Evolutionary conservation across 2,797 vertebrate species (phyloP).

Genomic region (Poeciliopsis presidionis): DNA sequence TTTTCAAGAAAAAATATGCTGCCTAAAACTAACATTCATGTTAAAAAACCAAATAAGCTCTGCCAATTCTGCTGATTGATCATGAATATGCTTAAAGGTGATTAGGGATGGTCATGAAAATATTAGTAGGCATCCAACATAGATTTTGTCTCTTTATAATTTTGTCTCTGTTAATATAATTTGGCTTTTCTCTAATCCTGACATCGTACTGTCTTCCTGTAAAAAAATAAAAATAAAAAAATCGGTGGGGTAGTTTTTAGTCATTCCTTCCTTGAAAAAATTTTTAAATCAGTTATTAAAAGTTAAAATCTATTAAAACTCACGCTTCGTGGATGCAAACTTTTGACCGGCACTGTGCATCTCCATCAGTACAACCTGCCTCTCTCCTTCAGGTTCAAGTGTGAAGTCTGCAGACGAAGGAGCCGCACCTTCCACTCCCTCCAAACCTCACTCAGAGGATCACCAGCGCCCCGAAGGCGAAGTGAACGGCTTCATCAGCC

Average conservation of each 20-base stretch:
- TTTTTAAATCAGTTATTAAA: background rate
- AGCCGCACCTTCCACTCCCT: constrained; percentile 41
- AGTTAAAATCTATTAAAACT: background rate
- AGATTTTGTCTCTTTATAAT: background rate
- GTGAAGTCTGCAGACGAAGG: constrained; percentile 68
- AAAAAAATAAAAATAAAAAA: background rate
- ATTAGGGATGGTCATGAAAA: background rate
- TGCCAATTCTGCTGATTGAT: background rate
- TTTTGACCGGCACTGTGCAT: background rate
- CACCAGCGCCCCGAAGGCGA: constrained; percentile 39
- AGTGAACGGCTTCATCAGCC: constrained; percentile 59
- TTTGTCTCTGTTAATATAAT: background rate
- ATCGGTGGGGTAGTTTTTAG: background rate
- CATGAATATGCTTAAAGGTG: background rate
- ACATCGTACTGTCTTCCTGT: background rate
- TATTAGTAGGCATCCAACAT: background rate
- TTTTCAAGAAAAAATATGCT: background rate
- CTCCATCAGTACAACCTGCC: background rate
- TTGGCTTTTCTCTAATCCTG: too few relatives aligned
- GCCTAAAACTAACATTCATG: background rate
- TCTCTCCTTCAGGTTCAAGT: constrained; percentile 74
- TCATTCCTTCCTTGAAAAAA: background rate
- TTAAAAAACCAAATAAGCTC: background rate
- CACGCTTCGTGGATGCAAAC: background rate
- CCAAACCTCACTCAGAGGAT: constrained; percentile 46